phyloP scores from a whole-genome alignment of 2,797 vertebrate species.

The Sebastolobus alascanus region DNA sequence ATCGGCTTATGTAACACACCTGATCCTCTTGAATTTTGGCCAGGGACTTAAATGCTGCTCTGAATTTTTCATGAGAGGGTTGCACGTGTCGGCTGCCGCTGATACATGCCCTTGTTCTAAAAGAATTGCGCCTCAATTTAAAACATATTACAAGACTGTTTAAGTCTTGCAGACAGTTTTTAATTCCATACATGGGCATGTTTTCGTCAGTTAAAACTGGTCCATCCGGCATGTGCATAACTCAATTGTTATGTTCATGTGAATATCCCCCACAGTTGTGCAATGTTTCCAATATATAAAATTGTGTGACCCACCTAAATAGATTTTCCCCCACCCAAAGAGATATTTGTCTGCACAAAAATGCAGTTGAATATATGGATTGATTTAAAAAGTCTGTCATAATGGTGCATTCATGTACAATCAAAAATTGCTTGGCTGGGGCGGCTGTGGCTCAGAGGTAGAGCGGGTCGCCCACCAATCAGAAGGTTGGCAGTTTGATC shows the following conservation, averaged over 20 bases:
- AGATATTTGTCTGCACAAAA: not conserved
- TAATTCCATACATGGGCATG: not conserved
- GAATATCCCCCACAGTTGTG: not conserved
- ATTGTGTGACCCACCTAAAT: not conserved
- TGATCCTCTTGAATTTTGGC: conserved; percentile 72
- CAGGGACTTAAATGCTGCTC: conserved; percentile 33
- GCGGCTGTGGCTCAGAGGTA: no score
- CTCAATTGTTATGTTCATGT: not conserved
- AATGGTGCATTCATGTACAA: not conserved
- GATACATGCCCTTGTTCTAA: conserved; percentile 12
- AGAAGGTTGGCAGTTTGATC: no score
- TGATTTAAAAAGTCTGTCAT: not conserved
- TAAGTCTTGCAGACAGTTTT: not conserved
- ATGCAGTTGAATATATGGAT: not conserved
- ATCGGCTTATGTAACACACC: conserved; percentile 54
- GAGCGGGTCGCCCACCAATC: no score
- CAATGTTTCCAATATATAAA: not conserved
- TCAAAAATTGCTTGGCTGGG: not conserved
- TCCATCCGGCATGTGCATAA: not conserved
- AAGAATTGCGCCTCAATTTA: conserved; percentile 1
- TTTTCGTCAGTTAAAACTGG: not conserved
- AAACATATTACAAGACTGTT: not conserved
- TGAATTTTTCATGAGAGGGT: conserved; percentile 73
- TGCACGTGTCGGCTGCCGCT: conserved; percentile 30
- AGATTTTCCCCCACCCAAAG: not conserved